These are phyloP conservation scores for Esox niger DNA, from an alignment of 2,113 vertebrate species.

Conservation along the genomic window DNA sequence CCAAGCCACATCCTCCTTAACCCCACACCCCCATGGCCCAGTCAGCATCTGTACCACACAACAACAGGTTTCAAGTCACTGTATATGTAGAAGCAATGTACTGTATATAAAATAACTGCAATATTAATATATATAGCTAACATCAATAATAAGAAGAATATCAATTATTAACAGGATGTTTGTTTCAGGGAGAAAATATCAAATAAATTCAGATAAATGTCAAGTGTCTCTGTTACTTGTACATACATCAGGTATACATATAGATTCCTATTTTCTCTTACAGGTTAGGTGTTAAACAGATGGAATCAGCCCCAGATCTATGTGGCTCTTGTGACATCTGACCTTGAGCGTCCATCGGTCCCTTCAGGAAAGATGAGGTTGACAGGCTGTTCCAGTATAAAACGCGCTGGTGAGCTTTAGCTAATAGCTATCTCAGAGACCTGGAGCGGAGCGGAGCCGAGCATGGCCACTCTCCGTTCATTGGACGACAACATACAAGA, in stretches of 20 bases:
- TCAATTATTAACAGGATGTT: constrained; percentile 53
- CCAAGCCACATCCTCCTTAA: constrained; percentile 5
- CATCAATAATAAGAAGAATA: constrained; percentile 53
- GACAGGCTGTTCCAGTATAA: constrained; percentile 42
- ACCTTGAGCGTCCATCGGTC: constrained; percentile 1
- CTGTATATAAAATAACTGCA: constrained; percentile 64
- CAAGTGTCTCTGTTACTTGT: constrained; percentile 56
- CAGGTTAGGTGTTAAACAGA: constrained; percentile 31
- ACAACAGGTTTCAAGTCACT: constrained; percentile 59
- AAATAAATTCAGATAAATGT: constrained; percentile 66
- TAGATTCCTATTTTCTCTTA: constrained; percentile 31
- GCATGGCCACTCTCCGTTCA: constrained; percentile 27
- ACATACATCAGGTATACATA: constrained; percentile 60
- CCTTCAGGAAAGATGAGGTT: constrained; percentile 14
- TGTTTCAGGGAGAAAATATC: constrained; percentile 46
- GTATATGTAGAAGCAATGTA: constrained; percentile 55
- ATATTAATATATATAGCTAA: constrained; percentile 37
- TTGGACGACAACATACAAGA: constrained; percentile 46
- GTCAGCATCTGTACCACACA: constrained; percentile 48
- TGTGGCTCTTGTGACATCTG: constrained; percentile 24
- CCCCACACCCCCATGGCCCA: constrained; percentile 33
- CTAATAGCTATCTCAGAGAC: not conserved
- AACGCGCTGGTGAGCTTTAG: constrained; percentile 38
- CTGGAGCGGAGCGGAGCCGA: not conserved
- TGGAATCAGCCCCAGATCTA: constrained; percentile 34